Evolutionary conservation across 2,797 vertebrate species (phyloP), one percentile per base, ranked within the genome.

Genomic region (Rallus crepitans): DNA sequence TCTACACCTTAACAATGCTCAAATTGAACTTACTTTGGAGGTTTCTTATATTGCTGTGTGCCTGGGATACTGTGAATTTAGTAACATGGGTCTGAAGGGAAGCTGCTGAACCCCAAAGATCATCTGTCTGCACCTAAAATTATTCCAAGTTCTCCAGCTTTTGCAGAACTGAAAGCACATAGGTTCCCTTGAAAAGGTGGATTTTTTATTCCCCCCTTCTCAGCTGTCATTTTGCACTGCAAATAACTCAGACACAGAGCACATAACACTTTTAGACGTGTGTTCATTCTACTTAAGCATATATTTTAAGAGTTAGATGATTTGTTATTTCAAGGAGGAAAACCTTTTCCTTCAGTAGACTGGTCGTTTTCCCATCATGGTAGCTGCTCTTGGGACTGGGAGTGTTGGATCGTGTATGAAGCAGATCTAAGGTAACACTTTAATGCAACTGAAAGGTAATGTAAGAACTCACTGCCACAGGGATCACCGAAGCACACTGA

Each of bases 161-260:
- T 9, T 82, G 15, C 69, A 86, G 87, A 86, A 56, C 9, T 50
- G 40, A 59, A 89, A 92, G 17, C 52, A 63, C 28, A 47, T 2
- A 71, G 9, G 39, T 89, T 91, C 15, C 73, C 40, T 79, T 39
- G 13, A 48, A 92, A 90, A 96, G 39, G 19, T 77, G 70, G 35
- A 13, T 3, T 21, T 21, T 40, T 18, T 63, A n/a, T 35, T 48
- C 66, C 56, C 65, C 2, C 27, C 66, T 92, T 66, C 48, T 80
- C 64, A 33, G 9, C 28, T 86, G 61, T 79, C 70, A 84, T 75
- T 79, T 77, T n/a, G 39, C 7, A 2, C 56, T 84, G 66, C 73
- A 90, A 70, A 80, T 76, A 91, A 75, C 35, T 70, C 65, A 65
- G 68, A 28, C 24, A 14, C 2, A 59, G 78, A 76, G 79, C 42